Evolutionary conservation across 2,797 vertebrate species (phyloP), one percentile per base, ranked within the genome.

Genomic region (Capromys pilorides): DNA sequence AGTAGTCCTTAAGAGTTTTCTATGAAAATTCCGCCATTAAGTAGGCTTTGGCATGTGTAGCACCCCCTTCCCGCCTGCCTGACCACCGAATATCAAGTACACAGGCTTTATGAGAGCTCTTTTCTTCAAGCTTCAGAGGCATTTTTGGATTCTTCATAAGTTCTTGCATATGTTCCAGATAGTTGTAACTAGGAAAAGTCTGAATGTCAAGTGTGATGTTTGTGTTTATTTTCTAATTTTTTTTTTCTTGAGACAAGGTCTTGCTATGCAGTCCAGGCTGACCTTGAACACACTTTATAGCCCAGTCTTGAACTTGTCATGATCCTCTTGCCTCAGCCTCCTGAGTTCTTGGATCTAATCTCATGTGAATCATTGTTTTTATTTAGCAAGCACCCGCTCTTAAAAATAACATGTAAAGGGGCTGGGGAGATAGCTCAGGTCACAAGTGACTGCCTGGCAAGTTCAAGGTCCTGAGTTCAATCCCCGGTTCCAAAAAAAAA

Each of bases 341-440:
- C 54, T 57, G 54, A 57, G 14, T 57, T 16, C 54, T 57, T 14
- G 54, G 54, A 57, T 57, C 54, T 57, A 67, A 93, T 59, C 89
- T 90, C 71, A 85, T 83, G 95, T 94, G 71, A 91, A 93, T 91
- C 94, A 95, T 94, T 67, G 91, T 84, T 90, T 45, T 80, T 51
- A 95, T 66, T 94, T 87, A 95, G 77, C 71, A 79, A 95, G 51
- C 61, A n/a, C n/a, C 13, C 31, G 24, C 67, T 94, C 92, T 91
- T 86, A 88, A 83, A 95, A 96, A 96, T 88, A 88, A 95, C 92
- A 96, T 82, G 49, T 22, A 95, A 57, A 28, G 62, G 45, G 45
- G 45, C 45, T 8, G 45, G 45, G 45, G 45, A 45, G 45, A 45
- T 45, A 45, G 8, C 45, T 45, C 45, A 45, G 45, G 45, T 4